Evolutionary conservation across 2,888 invertebrate species (phyloP), one percentile per base, ranked within the genome.

Genomic region (Tachystola acroxantha): DNA sequence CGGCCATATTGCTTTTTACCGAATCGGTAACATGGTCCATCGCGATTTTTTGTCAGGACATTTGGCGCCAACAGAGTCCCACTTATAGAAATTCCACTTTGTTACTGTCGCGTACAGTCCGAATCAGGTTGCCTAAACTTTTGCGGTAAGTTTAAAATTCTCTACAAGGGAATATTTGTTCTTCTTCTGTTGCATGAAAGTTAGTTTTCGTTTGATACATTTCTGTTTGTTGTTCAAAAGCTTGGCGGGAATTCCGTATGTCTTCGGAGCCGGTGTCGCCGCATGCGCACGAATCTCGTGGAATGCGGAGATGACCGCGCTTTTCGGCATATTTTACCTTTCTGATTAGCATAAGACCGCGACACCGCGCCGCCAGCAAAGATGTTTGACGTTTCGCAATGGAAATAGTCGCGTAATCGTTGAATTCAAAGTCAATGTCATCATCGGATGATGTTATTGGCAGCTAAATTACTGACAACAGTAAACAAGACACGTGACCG

Each of bases 291-390:
- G 60, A 52, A 50, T 57, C 49, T 56, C 49, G 53, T 53, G 77
- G 85, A 84, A 85, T 85, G 84, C 84, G 84, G 85, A 84, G 84
- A 82, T 77, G 78, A 69, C 67, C 71, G 65, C 62, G 50, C 52
- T 62, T 66, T 74, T 73, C 57, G 73, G 62, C 63, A 63, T 58
- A 63, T 64, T 61, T 57, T 55, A 55, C 49, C 57, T 59, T 61
- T 53, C 62, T 65, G 45, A 77, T 82, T 81, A 72, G 51, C 79
- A 79, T 81, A 71, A 55, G 49, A 46, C 53, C 61, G 64, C 66
- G 63, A 57, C 52, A 50, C 48, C 59, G 62, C 64, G 71, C 65
- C 61, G 51, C 46, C 42, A 40, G 40, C 42, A 44, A 37, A 41
- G 36, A 41, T 42, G 46, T 42, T 46, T 40, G 40, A 43, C 49